Base-by-base conservation (phyloP, 2,797 vertebrate genomes). In the Trematomus bernacchii region DNA sequence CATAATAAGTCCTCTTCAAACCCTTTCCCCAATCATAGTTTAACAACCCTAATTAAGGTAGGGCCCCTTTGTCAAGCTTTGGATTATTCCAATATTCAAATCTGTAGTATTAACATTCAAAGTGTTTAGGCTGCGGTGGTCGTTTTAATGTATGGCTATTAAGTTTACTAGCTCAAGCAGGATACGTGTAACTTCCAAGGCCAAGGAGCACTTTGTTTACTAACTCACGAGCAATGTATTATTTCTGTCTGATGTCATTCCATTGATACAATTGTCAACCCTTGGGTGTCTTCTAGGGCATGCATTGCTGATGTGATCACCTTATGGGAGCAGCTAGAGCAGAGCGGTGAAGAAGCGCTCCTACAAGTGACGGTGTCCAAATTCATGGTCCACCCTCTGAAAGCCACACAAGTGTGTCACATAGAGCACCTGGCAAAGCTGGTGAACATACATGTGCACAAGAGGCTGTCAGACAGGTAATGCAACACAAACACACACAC, bases 371-470 rank as follows among this genome's bases (percentile, higher is more conserved):
- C 94, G 0, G 90, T 96, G 66, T 93, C 94, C 77, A 98, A 97
- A 80, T 96, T 99, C 85, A 94, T 94, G 77, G 94, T 97, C 37
- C 91, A 96, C 72, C 97, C 97, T 6, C 95, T 99, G 75, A 97
- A 96, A 77, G 96, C 92, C 33, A 95, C 93, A 23, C 96, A 95
- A 15, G 73, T 94, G 77, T 96, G 94, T 84, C 96, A 99, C 8
- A 71, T 99, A 44, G 92, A 94, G 30, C 94, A 97, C 73, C 94
- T 99, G 72, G 88, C 86, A 0, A 89, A 91, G 53, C 95, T 99
- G 2, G 95, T 97, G 53, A 90, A 90, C 72, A 94, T 97, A 65
- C 97, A 97, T 76, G 61, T 21, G 53, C 78, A 88, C 27, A 93
- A 94, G 74, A 94, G 87, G 77, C 87, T 96, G 51, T 82, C 86